Conservation (phyloP, 2,797 vertebrate species). For the Schizopygopsis malacanthus region DNA sequence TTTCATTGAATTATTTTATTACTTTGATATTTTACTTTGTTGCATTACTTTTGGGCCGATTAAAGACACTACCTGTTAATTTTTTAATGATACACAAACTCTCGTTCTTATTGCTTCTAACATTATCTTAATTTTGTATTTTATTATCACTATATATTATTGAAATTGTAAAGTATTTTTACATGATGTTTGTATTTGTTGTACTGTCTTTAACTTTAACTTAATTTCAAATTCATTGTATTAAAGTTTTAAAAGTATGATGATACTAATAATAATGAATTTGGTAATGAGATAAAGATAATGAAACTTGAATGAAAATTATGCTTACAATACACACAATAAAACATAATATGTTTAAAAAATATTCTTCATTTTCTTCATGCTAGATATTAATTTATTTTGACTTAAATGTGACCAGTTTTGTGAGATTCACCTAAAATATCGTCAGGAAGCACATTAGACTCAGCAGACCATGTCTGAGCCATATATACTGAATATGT, state of each 20-base stretch:
- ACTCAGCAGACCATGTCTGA: slow-evolving; percentile 14
- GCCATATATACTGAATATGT: neutral
- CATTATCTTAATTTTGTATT: neutral
- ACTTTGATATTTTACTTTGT: neutral
- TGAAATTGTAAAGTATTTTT: neutral
- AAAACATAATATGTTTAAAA: too few relatives aligned
- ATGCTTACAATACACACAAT: neutral
- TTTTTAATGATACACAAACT: neutral
- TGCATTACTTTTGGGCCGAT: neutral
- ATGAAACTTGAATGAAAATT: neutral
- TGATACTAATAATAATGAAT: neutral
- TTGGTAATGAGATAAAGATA: neutral
- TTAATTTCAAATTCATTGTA: neutral
- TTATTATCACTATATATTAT: neutral
- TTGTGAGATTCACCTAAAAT: neutral
- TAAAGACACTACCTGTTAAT: neutral
- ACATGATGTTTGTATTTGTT: neutral
- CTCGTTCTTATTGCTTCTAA: neutral
- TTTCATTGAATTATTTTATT: too few relatives aligned
- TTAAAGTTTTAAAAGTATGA: neutral
- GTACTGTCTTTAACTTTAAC: neutral
- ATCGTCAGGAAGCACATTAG: neutral
- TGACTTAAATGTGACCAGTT: neutral
- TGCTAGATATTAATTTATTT: neutral
- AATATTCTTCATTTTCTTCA: neutral